These are phyloP conservation scores for Dichetophora obliterata DNA, from an alignment of 2,888 invertebrate genomes.

Conservation along the genomic window DNA sequence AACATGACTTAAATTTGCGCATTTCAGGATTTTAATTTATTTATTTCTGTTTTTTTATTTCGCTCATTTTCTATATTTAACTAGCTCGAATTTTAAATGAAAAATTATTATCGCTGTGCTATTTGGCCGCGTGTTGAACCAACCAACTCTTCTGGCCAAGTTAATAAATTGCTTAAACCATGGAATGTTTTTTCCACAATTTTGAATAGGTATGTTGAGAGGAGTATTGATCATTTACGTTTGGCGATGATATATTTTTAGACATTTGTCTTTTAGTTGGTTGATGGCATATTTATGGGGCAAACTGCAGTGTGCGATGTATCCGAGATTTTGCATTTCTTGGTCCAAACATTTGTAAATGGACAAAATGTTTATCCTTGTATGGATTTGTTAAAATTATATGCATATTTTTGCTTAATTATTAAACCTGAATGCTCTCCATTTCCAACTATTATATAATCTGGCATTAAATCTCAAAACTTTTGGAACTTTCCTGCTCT, in stretches of 20 bases:
- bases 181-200: background rate
- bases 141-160: constrained; percentile 20
- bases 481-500: too few species aligned
- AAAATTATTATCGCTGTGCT: constrained; percentile 12
- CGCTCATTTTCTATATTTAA: background rate
- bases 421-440: too few species aligned
- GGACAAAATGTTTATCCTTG: too few species aligned
- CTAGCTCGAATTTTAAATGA: constrained; percentile 19
- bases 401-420: too few species aligned
- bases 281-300: too few species aligned
- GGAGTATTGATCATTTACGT: background rate
- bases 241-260: background rate
- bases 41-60: background rate
- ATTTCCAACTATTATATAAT: too few species aligned
- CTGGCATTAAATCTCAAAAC: too few species aligned
- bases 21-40: constrained; percentile 14
- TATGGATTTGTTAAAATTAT: too few species aligned
- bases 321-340: too few species aligned
- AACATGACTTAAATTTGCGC: constrained; percentile 33
- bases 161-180: background rate
- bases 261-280: background rate
- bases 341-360: too few species aligned
- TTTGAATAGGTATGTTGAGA: background rate
- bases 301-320: too few species aligned
- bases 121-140: constrained; percentile 23